Evolutionary conservation across 2,888 invertebrate genomes (phyloP), one percentile per base, ranked within the genome.

Genomic region (Zelleria hepariella): DNA sequence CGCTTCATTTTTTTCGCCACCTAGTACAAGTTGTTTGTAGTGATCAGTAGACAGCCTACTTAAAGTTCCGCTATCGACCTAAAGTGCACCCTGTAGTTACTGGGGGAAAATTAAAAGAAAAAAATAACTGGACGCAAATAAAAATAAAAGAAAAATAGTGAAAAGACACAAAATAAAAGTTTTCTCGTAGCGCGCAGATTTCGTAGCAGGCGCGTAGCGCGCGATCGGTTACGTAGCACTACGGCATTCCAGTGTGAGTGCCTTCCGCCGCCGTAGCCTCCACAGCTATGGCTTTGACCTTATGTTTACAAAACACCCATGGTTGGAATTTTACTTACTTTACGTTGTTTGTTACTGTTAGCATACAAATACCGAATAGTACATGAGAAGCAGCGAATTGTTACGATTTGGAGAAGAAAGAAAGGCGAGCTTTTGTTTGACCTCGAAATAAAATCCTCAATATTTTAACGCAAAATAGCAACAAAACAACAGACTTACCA

Each of bases 401-500:
- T 21, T 55, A 61, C 53, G 52, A 60, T 42, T n/a, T 27, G 47
- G 47, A 23, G 21, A 8, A 20, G 20, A 57, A 23, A 10, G 20
- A 47, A 51, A 20, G 58, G 56, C 67, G 68, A 67, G 66, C 20
- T 23, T 20, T 8, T 21, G 23, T 51, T 21, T 51, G 51, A 51
- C 51, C 51, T 51, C 51, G 20, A 51, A 21, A 51, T 20, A 1
- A 51, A 51, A 20, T 51, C 3, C 15, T 4, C 5, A 6, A 15
- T 5, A 26, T 18, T 8, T 21, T 5, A 23, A 10, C 2, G n/a
- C n/a, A 24, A 57, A n/a, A 27, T 59, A 42, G 60, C 58, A 62
- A 64, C 62, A 61, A 64, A 65, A 64, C 1, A 15, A 42, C 21
- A 10, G 7, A 57, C 92, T 92, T 80, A 93, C 93, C 90, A 91